Evolutionary conservation across 2,888 invertebrate genomes (phyloP).

Genomic region (Xylota sylvarum): DNA sequence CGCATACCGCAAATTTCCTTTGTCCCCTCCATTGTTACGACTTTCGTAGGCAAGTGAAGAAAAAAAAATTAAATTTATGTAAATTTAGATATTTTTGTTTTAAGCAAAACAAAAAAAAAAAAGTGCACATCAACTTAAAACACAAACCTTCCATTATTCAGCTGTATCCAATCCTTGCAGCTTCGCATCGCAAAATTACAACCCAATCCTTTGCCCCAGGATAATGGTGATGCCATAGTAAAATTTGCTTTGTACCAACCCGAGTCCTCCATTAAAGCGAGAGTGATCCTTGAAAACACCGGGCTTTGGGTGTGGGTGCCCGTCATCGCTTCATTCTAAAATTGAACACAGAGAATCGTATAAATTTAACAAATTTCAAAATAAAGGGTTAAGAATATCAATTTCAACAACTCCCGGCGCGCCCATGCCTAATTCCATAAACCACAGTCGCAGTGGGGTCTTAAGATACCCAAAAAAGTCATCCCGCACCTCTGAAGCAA

Average conservation of each 20-base stretch:
- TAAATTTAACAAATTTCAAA: slow-evolving; percentile 1
- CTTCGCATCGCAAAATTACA: slow-evolving; percentile 97
- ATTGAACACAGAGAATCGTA: slow-evolving; percentile 26
- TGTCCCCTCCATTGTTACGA: slow-evolving; percentile 35
- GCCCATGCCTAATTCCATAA: not conserved
- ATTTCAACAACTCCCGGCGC: not conserved
- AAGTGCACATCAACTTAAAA: not conserved
- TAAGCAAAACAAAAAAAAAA: not conserved
- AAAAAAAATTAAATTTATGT: slow-evolving; percentile 8
- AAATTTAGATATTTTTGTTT: slow-evolving; percentile 4
- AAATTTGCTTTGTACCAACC: slow-evolving; percentile 99
- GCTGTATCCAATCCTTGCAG: slow-evolving; percentile 98
- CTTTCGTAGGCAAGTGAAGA: slow-evolving; percentile 44
- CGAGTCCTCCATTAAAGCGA: slow-evolving; percentile 99
- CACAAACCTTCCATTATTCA: slow-evolving; percentile 88
- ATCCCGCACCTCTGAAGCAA: not conserved
- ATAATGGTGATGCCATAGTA: slow-evolving; percentile 92
- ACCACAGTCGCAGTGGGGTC: not conserved
- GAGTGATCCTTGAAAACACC: slow-evolving; percentile 96
- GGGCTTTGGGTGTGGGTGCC: slow-evolving; percentile 99
- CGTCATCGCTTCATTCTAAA: slow-evolving; percentile 99
- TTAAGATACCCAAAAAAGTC: not conserved
- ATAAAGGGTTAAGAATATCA: not conserved
- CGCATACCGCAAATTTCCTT: slow-evolving; percentile 50
- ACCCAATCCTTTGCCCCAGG: slow-evolving; percentile 96